Conservation (phyloP, 2,888 invertebrate genomes). For the Plemyria rubiginata region DNA sequence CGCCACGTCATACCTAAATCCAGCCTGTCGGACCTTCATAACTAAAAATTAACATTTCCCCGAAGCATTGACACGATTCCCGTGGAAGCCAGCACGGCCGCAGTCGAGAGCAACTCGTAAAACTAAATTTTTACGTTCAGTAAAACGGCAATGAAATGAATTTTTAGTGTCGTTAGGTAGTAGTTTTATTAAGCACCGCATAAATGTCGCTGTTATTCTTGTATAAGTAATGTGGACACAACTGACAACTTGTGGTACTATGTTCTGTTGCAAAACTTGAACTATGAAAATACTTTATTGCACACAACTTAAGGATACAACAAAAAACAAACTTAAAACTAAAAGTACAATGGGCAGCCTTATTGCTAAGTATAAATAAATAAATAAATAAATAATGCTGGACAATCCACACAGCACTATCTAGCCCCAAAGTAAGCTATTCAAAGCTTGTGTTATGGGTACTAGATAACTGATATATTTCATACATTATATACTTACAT, state of each 20-base stretch:
- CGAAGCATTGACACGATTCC: slow-evolving; percentile 23
- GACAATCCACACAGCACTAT: too few relatives aligned
- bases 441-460: too few relatives aligned
- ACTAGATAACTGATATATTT: too few relatives aligned
- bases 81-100: slow-evolving; percentile 10
- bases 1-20: slow-evolving; percentile 3
- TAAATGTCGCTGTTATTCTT: slow-evolving; percentile 41
- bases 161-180: slow-evolving; percentile 59
- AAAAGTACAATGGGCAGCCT: too few relatives aligned
- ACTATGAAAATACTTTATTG: too few relatives aligned
- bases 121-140: slow-evolving; percentile 46
- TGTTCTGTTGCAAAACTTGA: background rate
- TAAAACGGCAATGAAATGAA: slow-evolving; percentile 60
- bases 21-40: slow-evolving; percentile 7
- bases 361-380: too few relatives aligned
- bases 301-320: too few relatives aligned
- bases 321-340: too few relatives aligned
- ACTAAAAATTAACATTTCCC: slow-evolving; percentile 26
- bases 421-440: too few relatives aligned
- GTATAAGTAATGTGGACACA: slow-evolving; percentile 8
- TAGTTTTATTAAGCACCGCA: slow-evolving; percentile 60
- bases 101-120: slow-evolving; percentile 32
- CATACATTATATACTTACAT: too few relatives aligned
- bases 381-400: too few relatives aligned
- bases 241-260: slow-evolving; percentile 2